These are phyloP conservation scores for Ophioderma brevispina DNA, from an alignment of 35 echinoderm and acorn worm species.

Conservation along the genomic window DNA sequence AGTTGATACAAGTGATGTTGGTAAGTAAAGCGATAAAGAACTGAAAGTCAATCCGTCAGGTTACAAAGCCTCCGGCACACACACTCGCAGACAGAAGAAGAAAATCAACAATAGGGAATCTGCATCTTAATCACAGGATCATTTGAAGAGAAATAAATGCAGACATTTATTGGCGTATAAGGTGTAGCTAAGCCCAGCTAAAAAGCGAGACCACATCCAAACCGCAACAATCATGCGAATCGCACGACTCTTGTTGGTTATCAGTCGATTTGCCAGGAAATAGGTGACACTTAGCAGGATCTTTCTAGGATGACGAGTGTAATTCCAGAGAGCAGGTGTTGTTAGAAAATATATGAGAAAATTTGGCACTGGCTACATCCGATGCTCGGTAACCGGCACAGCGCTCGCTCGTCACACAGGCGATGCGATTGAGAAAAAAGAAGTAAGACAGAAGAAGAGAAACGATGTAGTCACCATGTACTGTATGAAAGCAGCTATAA, in stretches of 20 bases:
- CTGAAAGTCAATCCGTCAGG: not conserved
- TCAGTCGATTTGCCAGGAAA: no score
- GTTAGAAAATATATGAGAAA: not conserved
- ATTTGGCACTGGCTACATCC: no score
- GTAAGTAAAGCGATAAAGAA: not conserved
- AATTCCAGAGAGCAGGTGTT: not conserved
- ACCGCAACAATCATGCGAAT: not conserved
- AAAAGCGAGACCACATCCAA: not conserved
- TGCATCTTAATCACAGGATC: not conserved
- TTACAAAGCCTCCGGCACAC: not conserved
- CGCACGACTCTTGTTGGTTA: not conserved
- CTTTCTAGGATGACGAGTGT: not conserved
- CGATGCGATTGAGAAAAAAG: not conserved
- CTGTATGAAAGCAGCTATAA: not conserved
- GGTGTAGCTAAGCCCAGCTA: not conserved
- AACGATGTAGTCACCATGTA: not conserved
- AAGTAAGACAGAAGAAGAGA: not conserved
- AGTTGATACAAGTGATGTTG: not conserved
- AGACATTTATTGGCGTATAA: not conserved
- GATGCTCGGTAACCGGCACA: no score
- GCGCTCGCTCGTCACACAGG: no score
- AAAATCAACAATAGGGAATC: not conserved
- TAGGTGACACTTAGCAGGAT: no score
- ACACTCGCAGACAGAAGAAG: not conserved
- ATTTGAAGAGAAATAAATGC: not conserved